phyloP scores from a whole-genome alignment of 2,797 vertebrate species.

The Clarias platycephalus region DNA sequence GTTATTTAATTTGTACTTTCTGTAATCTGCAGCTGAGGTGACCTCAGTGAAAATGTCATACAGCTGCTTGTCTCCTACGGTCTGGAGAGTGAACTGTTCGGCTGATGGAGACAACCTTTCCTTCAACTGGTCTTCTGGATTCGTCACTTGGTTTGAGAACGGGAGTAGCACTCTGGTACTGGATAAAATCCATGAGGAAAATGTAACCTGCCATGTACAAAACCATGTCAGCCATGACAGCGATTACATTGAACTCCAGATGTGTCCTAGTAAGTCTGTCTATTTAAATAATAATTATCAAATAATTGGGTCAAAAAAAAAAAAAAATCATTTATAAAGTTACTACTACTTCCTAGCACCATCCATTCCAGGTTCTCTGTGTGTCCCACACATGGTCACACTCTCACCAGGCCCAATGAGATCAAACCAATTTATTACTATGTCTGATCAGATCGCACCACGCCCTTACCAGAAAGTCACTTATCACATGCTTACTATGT shows the following conservation, averaged over 20 bases:
- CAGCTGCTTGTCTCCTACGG: slow-evolving; percentile 1
- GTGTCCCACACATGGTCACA: too few species aligned
- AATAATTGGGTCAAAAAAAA: not conserved
- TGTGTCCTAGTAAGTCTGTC: not conserved
- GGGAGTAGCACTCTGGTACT: not conserved
- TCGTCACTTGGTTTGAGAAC: not conserved
- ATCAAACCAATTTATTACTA: too few species aligned
- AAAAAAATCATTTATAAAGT: too few species aligned
- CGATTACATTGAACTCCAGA: not conserved
- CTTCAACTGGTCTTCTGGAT: slow-evolving; percentile 11
- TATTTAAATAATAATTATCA: not conserved
- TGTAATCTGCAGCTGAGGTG: slow-evolving; percentile 4
- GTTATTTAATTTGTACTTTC: too few species aligned
- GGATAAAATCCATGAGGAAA: not conserved
- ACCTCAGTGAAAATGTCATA: slow-evolving; percentile 21
- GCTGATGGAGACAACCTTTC: slow-evolving; percentile 11
- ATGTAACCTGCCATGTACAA: not conserved
- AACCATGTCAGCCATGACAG: not conserved
- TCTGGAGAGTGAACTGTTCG: slow-evolving; percentile 9
- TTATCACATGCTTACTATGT: too few species aligned
- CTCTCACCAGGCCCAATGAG: too few species aligned
- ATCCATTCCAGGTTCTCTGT: too few species aligned
- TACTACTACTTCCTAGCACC: too few species aligned
- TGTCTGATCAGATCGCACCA: too few species aligned
- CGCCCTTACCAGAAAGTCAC: too few species aligned